Percentiles rank a stretch among this genome's conserved stretches.
Conservation (phyloP, 2,888 invertebrate species). For the Tiliacea aurago region DNA sequence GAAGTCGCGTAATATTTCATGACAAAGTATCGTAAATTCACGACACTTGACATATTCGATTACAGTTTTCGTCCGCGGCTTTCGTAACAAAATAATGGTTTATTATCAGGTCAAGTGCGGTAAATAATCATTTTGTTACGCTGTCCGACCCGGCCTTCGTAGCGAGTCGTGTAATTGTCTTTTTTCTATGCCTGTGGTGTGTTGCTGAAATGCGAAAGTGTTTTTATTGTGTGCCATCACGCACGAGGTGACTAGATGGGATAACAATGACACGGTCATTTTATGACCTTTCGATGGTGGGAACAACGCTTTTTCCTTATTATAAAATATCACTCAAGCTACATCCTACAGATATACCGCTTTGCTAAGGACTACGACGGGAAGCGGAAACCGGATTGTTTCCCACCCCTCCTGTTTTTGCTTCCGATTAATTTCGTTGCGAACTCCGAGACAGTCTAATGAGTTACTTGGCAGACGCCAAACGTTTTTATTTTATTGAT, state of each 20-base stretch:
- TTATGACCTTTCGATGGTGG: constrained; percentile 33
- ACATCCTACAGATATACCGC: background rate
- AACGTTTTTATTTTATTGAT: constrained; percentile 31
- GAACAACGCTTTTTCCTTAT: constrained; percentile 5
- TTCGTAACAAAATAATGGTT: constrained; percentile 60
- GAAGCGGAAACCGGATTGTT: constrained; percentile 21
- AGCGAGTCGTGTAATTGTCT: constrained; percentile 55
- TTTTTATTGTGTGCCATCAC: constrained; percentile 55
- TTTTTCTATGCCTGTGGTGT: constrained; percentile 54
- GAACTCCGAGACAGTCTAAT: constrained; percentile 23
- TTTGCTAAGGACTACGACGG: background rate
- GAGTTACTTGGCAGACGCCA: constrained; percentile 28
- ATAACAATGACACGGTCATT: constrained; percentile 40
- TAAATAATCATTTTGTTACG: constrained; percentile 66
- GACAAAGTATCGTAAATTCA: constrained; percentile 36
- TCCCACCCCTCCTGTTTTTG: constrained; percentile 23
- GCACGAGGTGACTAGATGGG: constrained; percentile 44
- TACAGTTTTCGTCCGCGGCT: constrained; percentile 39
- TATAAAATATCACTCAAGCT: constrained; percentile 6
- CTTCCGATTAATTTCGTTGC: constrained; percentile 25
- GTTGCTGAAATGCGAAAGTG: constrained; percentile 54
- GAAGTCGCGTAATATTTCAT: constrained; percentile 49
- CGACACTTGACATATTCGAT: constrained; percentile 43
- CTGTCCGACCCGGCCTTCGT: constrained; percentile 61
- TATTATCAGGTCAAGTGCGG: constrained; percentile 73